Base-by-base conservation (phyloP, 1,140 invertebrate species). In the Calycopis cecrops region DNA sequence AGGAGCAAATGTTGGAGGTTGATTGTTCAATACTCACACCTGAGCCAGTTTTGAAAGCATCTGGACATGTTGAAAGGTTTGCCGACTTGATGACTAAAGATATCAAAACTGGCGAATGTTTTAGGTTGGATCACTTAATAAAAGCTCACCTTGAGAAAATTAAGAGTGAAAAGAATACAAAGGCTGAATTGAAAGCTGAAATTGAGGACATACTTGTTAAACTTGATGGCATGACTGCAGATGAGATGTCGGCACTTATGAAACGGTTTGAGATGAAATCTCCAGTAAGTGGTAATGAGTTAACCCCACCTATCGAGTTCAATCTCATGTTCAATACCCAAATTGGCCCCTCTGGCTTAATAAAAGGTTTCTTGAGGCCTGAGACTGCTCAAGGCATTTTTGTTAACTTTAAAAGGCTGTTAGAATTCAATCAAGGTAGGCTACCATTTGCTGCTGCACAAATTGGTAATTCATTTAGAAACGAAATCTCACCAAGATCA, bases 11-110 rank as follows among this genome's bases (percentile, higher is more conserved):
- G 98, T 88, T 99, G 18, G 98, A 99, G 89, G 97, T 99, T 6
- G 98, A 99, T 80, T 99, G 97, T 79, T 97, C 97, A 0, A 97
- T 99, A 77, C 84, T 99, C 38, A 99, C 99, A 1, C 98, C 98
- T 0, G 98, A 99, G 83, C 91, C 94, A 16, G 98, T 99, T 6
- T 87, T 99, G 1, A 98, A 98, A 91, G 97, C 99, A 34, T 99
- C 98, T 16, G 99, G 99, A 0, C 99, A 99, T 88, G 98, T 99
- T 0, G 99, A 99, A 70, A 91, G 98, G 57, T 99, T 99, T 90
- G 97, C 98, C 35, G 99, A 99, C 90, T 92, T 98, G 47, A 99
- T 99, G 98, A 98, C 99, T 0, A 99, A 99, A 86, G 99, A 99
- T 89, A 63, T 93, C 0, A 96, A 96, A 76, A 97, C 91, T 64